Evolutionary conservation across 2,888 invertebrate genomes (phyloP).

Genomic region (Cabera pusaria): DNA sequence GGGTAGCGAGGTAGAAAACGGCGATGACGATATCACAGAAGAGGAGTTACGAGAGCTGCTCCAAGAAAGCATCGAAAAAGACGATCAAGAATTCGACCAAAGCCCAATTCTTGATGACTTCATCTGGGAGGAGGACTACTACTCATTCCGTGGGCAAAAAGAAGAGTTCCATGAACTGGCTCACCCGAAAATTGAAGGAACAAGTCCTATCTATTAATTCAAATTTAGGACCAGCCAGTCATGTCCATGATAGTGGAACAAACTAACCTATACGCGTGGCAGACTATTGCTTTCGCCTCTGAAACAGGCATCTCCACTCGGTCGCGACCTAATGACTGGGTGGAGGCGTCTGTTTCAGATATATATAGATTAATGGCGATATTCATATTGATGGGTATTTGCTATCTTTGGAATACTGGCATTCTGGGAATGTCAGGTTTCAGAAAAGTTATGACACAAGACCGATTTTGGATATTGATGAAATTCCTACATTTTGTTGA

Average conservation of each 20-base stretch:
- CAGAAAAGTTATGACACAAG: background rate
- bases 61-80: background rate
- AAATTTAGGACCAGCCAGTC: slow-evolving; percentile 13
- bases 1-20: slow-evolving; percentile 8
- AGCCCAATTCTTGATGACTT: too few relatives aligned
- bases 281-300: slow-evolving; percentile 1
- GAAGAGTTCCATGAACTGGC: slow-evolving; percentile 6
- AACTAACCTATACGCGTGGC: slow-evolving; percentile 12
- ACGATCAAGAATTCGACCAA: too few relatives aligned
- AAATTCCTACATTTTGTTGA: slow-evolving; percentile 22
- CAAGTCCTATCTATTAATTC: slow-evolving; percentile 2
- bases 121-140: slow-evolving; percentile 1
- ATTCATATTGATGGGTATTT: slow-evolving; percentile 20
- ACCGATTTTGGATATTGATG: slow-evolving; percentile 8
- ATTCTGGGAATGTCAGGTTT: slow-evolving; percentile 13
- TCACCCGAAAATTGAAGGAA: background rate
- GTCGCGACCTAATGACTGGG: slow-evolving; percentile 21
- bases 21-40: slow-evolving; percentile 7
- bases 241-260: slow-evolving; percentile 11
- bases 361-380: slow-evolving; percentile 21
- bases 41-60: slow-evolving; percentile 9
- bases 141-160: background rate
- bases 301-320: slow-evolving; percentile 8
- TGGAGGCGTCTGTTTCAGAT: slow-evolving; percentile 22
- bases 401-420: slow-evolving; percentile 14